A percentile compares a stretch with the other conserved stretches of the same genome.
phyloP scores from a whole-genome alignment of 2,797 vertebrate species.

The Paramormyrops hopkinsi region DNA sequence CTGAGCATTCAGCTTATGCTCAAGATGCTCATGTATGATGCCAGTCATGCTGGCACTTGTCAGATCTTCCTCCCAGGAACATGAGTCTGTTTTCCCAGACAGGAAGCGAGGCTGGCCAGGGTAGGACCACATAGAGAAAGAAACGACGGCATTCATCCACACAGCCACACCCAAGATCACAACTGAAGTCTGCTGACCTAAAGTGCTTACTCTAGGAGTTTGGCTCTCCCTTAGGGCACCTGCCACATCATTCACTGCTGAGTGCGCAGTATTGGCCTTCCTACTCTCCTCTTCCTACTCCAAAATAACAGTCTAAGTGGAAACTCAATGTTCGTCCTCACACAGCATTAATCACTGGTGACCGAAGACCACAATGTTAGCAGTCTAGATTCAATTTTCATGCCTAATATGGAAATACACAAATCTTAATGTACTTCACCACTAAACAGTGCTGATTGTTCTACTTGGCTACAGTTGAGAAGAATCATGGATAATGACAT shows the following conservation, averaged over 20 bases:
- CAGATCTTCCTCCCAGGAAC: not conserved
- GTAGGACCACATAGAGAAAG: not conserved
- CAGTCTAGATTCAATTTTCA: not conserved
- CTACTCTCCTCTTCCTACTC: not conserved
- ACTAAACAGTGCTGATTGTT: not conserved
- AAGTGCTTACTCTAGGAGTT: not conserved
- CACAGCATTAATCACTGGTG: not conserved
- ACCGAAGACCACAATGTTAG: not conserved
- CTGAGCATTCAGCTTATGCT: not conserved
- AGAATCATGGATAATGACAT: not conserved
- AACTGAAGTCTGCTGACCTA: not conserved
- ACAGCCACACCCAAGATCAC: not conserved
- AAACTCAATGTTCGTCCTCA: not conserved
- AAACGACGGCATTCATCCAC: not conserved
- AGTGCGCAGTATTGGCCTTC: not conserved
- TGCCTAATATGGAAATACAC: not conserved
- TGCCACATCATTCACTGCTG: not conserved
- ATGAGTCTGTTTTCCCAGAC: not conserved
- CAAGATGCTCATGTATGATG: not conserved
- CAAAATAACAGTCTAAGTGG: not conserved
- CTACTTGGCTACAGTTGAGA: not conserved
- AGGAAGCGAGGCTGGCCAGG: not conserved
- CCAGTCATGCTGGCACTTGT: not conserved
- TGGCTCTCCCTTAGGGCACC: too few species aligned
- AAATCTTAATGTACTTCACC: not conserved